Evolutionary conservation across 2,888 invertebrate genomes (phyloP), one percentile per base, ranked within the genome.

Genomic region (Limenitis camilla): DNA sequence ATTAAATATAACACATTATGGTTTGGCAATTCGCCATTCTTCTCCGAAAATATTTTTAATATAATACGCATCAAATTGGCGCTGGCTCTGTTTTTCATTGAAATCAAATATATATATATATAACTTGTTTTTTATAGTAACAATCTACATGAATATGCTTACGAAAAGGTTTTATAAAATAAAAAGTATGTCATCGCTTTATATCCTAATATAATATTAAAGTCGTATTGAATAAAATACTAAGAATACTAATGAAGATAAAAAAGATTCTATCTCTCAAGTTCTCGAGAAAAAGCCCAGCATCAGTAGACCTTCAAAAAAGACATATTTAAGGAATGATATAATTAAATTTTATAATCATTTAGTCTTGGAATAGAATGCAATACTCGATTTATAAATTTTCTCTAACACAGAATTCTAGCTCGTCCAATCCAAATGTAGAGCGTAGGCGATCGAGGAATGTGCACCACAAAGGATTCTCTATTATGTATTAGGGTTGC

Each of bases 51-150:
- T 51, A 30, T 45, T 45, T 40, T 45, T 35, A 29, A 35, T 54
- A 60, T 56, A 56, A 54, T 43, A 36, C 40, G 41, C 49, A 47
- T 43, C 49, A 42, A 47, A 55, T 58, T 57, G 60, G 55, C 58
- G 44, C 39, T 33, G 36, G 46, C 51, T 58, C 53, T 40, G 44
- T 44, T 49, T 10, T 10, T 19, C 40, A 29, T 29, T 10, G 28
- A 29, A 35, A 29, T 40, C 33, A 11, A 39, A 35, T 4, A 19
- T 30, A 43, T 27, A 39, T 47, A 43, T 39, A 52, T 33, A 47
- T 39, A 52, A n/a, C 6, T 4, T 29, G 29, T 47, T 52, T 46
- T 31, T 46, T 41, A 42, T 46, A n/a, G n/a, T n/a, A n/a, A n/a
- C n/a, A n/a, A n/a, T n/a, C n/a, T n/a, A n/a, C n/a, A n/a, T n/a